phyloP scores from a whole-genome alignment of 2,888 invertebrate genomes.

The Pheosia tremula region DNA sequence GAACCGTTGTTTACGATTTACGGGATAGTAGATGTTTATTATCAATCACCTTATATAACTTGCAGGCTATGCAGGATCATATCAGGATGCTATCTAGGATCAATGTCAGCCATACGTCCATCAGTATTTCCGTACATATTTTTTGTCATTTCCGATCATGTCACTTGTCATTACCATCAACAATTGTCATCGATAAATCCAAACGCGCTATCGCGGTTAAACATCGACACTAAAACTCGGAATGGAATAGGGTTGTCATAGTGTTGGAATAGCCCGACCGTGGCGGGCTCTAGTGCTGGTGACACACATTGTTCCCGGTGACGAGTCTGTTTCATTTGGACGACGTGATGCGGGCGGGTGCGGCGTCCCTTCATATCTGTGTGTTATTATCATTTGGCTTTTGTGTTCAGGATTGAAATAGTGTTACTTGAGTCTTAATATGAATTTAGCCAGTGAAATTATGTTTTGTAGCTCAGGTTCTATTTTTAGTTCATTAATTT shows the following conservation, averaged over 20 bases:
- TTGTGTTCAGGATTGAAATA: neutral
- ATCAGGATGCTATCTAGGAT: no score
- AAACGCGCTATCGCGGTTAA: neutral
- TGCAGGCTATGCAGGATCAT: no score
- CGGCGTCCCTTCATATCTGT: neutral
- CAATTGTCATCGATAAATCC: neutral
- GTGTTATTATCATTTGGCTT: slow-evolving; percentile 1
- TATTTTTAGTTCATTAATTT: no score
- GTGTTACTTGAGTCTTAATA: neutral
- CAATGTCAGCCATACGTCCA: no score
- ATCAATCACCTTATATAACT: no score
- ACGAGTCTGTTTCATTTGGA: slow-evolving; percentile 4
- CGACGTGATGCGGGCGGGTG: neutral
- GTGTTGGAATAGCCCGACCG: neutral
- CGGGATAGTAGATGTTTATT: no score
- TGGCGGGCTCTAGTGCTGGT: slow-evolving; percentile 1
- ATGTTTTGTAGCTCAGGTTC: no score
- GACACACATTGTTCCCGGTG: slow-evolving; percentile 6
- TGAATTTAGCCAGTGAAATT: no score
- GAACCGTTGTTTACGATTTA: no score
- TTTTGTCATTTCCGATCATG: neutral
- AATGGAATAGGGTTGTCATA: slow-evolving; percentile 5
- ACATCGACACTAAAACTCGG: neutral
- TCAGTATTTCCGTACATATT: neutral
- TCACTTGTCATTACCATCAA: neutral